Evolutionary conservation across 2,113 vertebrate species (phyloP), one percentile per base, ranked within the genome.

Genomic region (Ancistrus triradiatus): DNA sequence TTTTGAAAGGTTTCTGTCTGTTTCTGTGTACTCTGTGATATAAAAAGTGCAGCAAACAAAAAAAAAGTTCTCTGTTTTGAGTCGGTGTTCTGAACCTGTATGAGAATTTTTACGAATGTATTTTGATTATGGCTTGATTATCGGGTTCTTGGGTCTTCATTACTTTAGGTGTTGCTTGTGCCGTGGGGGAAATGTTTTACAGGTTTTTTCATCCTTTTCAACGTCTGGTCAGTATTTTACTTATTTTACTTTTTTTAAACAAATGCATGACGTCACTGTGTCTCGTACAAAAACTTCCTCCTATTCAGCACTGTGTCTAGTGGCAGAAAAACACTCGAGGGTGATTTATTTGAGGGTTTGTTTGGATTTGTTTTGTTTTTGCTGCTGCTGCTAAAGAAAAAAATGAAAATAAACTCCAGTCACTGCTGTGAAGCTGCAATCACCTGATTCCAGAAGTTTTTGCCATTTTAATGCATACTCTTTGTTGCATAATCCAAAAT

Each of bases 81-180:
- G 58, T 75, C 73, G 72, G 75, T 75, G 78, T 74, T n/a, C 66
- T 33, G 6, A 13, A 77, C 40, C 52, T 66, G 59, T 71, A 47
- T 72, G 33, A 68, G 64, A 63, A 62, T 74, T 89, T 85, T 78
- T 84, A 86, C 86, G 85, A 87, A 88, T 88, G 86, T 88, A 87
- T 88, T 87, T 89, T 84, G 73, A 81, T 77, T 76, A 82, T 81
- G 71, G 84, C 76, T 84, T 76, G 53, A 31, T 31, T 31, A 31
- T 18, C 27, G 74, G 67, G 63, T 35, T 60, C 13, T 44, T 64
- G n/a, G 44, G 55, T 50, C 38, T 61, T 59, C 42, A 51, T 59
- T 68, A 80, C 65, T 58, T 64, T n/a, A 24, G 37, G n/a, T 74
- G 76, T 71, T 78, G 81, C 79, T 81, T 81, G 74, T 72, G 68